Evolutionary conservation across 2,888 invertebrate genomes (phyloP).

Genomic region (Rugalucina vietnamica): DNA sequence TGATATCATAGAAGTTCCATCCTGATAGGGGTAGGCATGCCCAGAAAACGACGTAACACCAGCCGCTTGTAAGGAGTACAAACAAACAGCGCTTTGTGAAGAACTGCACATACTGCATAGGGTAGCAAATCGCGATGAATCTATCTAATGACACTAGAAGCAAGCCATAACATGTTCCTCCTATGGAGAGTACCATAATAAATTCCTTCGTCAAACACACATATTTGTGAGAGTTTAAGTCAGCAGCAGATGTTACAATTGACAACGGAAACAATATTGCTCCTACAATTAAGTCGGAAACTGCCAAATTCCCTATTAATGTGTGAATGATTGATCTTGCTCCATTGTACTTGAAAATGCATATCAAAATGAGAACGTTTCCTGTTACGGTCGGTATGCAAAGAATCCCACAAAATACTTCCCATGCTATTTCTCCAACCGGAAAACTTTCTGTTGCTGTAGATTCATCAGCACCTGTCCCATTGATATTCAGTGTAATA

Average conservation of each 20-base stretch:
- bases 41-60: slow-evolving; percentile 29
- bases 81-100: slow-evolving; percentile 27
- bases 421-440: too few species aligned
- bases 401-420: slow-evolving; percentile 25
- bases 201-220: slow-evolving; percentile 41
- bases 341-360: slow-evolving; percentile 26
- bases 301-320: slow-evolving; percentile 44
- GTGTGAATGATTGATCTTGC: slow-evolving; percentile 34
- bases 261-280: slow-evolving; percentile 38
- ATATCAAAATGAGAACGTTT: slow-evolving; percentile 33
- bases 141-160: slow-evolving; percentile 46
- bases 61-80: slow-evolving; percentile 31
- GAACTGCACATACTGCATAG: slow-evolving; percentile 17
- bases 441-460: too few species aligned
- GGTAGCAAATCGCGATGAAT: slow-evolving; percentile 44
- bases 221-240: slow-evolving; percentile 39
- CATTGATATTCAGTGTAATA: too few species aligned
- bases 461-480: too few species aligned
- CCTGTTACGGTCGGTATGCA: slow-evolving; percentile 35
- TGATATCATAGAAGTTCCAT: slow-evolving; percentile 46
- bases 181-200: slow-evolving; percentile 38
- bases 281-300: slow-evolving; percentile 51
- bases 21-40: slow-evolving; percentile 38
- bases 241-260: slow-evolving; percentile 24
- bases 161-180: slow-evolving; percentile 34